Conservation (phyloP, 2,113 vertebrate genomes). For the Ciconia stormi region DNA sequence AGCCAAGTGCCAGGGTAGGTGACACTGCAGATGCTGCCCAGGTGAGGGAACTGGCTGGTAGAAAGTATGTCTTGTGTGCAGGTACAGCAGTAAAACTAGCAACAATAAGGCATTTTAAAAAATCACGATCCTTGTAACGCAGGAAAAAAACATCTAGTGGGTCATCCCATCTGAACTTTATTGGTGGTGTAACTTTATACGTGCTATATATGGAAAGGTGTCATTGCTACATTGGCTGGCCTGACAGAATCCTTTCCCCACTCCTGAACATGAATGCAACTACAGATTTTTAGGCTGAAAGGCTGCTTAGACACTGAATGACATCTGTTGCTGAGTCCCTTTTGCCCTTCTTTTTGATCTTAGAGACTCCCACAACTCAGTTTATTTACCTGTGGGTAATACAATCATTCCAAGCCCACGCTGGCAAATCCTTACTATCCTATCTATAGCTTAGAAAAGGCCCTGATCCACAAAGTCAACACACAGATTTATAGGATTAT, state of each 20-base stretch:
- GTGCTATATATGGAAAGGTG: neutral
- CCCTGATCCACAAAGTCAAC: neutral
- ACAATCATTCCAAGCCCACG: slow-evolving; percentile 22
- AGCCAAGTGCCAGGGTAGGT: neutral
- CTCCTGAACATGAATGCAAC: neutral
- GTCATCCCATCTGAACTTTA: neutral
- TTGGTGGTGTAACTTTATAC: neutral
- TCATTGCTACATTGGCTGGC: neutral
- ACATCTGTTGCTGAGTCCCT: neutral
- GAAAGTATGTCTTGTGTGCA: neutral
- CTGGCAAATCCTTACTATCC: slow-evolving; percentile 30
- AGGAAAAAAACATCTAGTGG: neutral
- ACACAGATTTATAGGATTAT: slow-evolving; percentile 22
- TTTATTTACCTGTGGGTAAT: slow-evolving; percentile 42
- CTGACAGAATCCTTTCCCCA: neutral
- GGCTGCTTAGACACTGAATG: neutral
- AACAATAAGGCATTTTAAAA: neutral
- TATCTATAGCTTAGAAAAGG: slow-evolving; percentile 14
- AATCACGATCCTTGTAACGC: neutral
- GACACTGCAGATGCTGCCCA: neutral
- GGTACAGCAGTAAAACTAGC: neutral
- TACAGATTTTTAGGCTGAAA: neutral
- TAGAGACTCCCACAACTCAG: neutral
- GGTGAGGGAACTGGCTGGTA: neutral
- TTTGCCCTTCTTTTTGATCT: neutral